phyloP scores from a whole-genome alignment of 30 jellyfish, hydroid and myxozoan genomes.

The Hydractinia symbiolongicarpus region DNA sequence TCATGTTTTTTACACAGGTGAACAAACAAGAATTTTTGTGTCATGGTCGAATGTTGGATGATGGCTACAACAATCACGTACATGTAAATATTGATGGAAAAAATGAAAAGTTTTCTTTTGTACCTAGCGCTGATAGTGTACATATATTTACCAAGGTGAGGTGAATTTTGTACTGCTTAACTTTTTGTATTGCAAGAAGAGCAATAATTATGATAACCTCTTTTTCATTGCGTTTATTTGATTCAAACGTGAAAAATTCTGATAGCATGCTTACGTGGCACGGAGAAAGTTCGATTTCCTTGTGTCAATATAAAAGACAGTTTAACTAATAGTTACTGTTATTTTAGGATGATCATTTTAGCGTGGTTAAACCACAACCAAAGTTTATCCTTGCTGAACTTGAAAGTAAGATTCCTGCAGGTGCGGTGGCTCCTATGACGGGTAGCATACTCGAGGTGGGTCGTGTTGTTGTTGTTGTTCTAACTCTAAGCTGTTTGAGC shows the following conservation, averaged over 20 bases:
- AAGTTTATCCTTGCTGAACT: slow-evolving; percentile 49
- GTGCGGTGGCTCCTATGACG: slow-evolving; percentile 92
- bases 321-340: no score
- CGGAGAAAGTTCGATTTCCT: no score
- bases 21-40: slow-evolving; percentile 13
- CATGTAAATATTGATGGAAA: slow-evolving; percentile 1
- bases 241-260: no score
- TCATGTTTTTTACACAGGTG: background rate
- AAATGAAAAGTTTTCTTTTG: slow-evolving; percentile 28
- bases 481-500: background rate
- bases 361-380: slow-evolving; percentile 58
- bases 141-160: slow-evolving; percentile 72
- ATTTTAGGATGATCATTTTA: slow-evolving; percentile 55
- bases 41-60: background rate
- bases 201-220: no score
- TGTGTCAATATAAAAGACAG: background rate
- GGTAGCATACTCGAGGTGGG: slow-evolving; percentile 71
- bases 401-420: slow-evolving; percentile 38
- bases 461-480: background rate
- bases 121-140: slow-evolving; percentile 49
- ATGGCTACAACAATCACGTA: background rate
- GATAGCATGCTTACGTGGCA: no score
- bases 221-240: no score
- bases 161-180: background rate
- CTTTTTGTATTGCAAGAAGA: background rate